These are phyloP conservation scores for Pocillopora damicornis DNA, from an alignment of 64 coral and sea anemone genomes.

Conservation along the genomic window DNA sequence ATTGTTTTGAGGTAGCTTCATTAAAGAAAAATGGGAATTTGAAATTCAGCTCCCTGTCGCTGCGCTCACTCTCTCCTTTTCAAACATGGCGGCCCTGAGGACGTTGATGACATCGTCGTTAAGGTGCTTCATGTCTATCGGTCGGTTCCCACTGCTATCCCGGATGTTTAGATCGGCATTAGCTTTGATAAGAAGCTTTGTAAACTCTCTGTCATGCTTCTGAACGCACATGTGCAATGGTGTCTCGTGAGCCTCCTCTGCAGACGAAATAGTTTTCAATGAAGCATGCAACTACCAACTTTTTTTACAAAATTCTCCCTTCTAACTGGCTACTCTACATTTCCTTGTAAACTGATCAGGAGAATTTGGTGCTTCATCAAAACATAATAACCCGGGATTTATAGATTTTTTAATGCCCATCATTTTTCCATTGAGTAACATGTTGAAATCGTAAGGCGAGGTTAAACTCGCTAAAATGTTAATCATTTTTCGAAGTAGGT, in stretches of 20 bases:
- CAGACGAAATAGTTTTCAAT: not conserved
- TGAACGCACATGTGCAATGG: slow-evolving; percentile 42
- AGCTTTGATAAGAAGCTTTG: slow-evolving; percentile 23
- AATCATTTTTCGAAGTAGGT: too few species aligned
- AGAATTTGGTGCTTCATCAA: too few species aligned
- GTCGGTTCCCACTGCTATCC: slow-evolving; percentile 7
- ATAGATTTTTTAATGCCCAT: too few species aligned
- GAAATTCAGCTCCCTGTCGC: not conserved
- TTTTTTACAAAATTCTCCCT: too few species aligned
- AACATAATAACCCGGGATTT: too few species aligned
- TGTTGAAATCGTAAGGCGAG: too few species aligned
- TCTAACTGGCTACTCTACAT: too few species aligned
- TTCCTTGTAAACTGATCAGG: too few species aligned
- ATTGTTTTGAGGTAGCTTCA: not conserved
- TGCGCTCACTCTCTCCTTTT: slow-evolving; percentile 1
- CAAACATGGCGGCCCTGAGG: slow-evolving; percentile 33
- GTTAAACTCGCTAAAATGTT: too few species aligned
- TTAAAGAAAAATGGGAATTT: not conserved
- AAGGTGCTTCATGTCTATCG: slow-evolving; percentile 19
- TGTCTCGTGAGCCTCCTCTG: slow-evolving; percentile 13
- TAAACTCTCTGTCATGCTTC: slow-evolving; percentile 7
- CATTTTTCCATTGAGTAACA: too few species aligned
- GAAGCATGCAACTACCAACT: not conserved
- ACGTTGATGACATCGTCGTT: slow-evolving; percentile 21
- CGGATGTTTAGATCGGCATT: slow-evolving; percentile 27